phyloP scores from a whole-genome alignment of 2,888 invertebrate genomes.

The Parochlus steinenii region DNA sequence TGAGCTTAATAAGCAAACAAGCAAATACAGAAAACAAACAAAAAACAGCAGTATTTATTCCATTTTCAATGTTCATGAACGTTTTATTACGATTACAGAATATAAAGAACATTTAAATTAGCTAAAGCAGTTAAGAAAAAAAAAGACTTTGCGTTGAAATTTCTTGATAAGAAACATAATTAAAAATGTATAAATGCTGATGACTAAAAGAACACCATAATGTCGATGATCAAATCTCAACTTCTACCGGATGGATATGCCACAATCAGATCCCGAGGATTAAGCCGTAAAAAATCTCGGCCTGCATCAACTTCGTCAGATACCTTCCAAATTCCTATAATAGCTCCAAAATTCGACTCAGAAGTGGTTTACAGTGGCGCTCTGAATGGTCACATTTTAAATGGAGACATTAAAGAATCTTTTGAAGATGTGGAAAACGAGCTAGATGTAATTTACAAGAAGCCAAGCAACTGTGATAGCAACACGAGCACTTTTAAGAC shows the following conservation, averaged over 20 bases:
- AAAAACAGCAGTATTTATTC: too few species aligned
- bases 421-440: conserved; percentile 8
- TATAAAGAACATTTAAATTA: background rate
- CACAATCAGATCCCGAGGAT: conserved; percentile 53
- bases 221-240: conserved; percentile 29
- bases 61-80: conserved; percentile 1
- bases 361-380: conserved; percentile 5
- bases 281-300: conserved; percentile 21
- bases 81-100: background rate
- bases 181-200: background rate
- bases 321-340: conserved; percentile 6
- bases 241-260: conserved; percentile 79
- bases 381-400: conserved; percentile 7
- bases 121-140: background rate
- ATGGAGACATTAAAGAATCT: conserved; percentile 2
- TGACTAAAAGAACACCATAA: background rate
- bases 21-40: too few species aligned
- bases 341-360: conserved; percentile 8
- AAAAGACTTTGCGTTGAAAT: background rate
- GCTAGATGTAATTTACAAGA: conserved; percentile 7
- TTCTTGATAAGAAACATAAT: background rate
- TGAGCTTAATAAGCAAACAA: too few species aligned
- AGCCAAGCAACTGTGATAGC: conserved; percentile 1
- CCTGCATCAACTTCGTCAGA: conserved; percentile 5
- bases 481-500: conserved; percentile 9